phyloP scores from a whole-genome alignment of 2,113 vertebrate species.

The Suricata suricatta region DNA sequence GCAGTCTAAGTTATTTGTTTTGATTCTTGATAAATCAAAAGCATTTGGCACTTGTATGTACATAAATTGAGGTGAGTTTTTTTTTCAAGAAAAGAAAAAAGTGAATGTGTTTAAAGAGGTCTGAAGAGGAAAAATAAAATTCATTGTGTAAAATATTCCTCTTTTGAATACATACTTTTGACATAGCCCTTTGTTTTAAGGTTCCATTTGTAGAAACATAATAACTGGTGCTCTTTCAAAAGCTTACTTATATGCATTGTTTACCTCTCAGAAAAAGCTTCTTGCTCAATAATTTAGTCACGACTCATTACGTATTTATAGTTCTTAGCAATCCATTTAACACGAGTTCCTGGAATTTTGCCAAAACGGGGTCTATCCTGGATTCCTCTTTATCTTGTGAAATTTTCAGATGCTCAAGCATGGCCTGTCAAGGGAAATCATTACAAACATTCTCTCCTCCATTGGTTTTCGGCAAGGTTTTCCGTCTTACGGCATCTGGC shows the following conservation, averaged over 20 bases:
- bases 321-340: background rate
- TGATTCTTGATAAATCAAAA: background rate
- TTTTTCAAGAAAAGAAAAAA: background rate
- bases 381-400: background rate
- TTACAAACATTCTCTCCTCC: background rate
- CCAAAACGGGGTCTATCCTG: background rate
- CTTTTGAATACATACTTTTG: background rate
- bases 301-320: constrained; percentile 45
- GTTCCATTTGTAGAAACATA: background rate
- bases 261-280: background rate
- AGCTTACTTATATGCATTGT: background rate
- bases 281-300: background rate
- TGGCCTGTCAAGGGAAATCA: constrained; percentile 7
- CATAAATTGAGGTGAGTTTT: background rate
- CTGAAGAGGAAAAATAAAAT: background rate
- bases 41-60: rapidly evolving
- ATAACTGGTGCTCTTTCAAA: background rate
- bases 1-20: background rate
- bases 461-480: constrained; percentile 1
- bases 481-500: background rate
- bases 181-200: background rate
- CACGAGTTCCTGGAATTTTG: background rate
- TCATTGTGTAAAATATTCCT: background rate
- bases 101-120: background rate
- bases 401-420: constrained; percentile 21